These are phyloP conservation scores for Heliconius aoede DNA, from an alignment of 2,888 invertebrate species.

Conservation along the genomic window DNA sequence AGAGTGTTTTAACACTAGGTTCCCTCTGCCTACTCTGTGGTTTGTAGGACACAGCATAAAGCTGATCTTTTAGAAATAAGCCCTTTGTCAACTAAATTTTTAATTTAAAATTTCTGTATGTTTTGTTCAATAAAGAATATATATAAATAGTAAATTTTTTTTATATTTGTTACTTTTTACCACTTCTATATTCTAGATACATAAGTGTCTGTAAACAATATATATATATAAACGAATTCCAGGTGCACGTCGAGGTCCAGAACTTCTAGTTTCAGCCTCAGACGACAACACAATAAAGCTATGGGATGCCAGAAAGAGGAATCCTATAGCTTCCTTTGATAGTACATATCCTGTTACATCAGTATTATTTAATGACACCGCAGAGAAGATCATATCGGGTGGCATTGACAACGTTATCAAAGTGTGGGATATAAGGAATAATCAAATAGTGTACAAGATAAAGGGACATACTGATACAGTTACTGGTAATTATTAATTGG, in stretches of 20 bases:
- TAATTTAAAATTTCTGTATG: too few species aligned
- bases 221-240: conserved; percentile 42
- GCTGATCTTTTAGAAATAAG: too few species aligned
- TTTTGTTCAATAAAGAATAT: too few species aligned
- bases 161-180: too few species aligned
- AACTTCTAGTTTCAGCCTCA: conserved; percentile 95
- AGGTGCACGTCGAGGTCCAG: conserved; percentile 94
- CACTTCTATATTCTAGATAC: too few species aligned
- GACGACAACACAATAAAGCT: conserved; percentile 97
- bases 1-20: too few species aligned
- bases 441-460: conserved; percentile 91
- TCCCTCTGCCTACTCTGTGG: too few species aligned
- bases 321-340: conserved; percentile 88
- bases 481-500: conserved; percentile 83
- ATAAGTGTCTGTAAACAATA: neutral
- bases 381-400: conserved; percentile 96
- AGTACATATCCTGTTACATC: conserved; percentile 91
- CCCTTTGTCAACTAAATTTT: too few species aligned
- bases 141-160: too few species aligned
- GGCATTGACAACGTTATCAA: conserved; percentile 99
- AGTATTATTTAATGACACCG: conserved; percentile 96
- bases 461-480: conserved; percentile 98
- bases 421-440: conserved; percentile 98
- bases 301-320: conserved; percentile 96
- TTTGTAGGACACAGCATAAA: too few species aligned